Base-by-base conservation (phyloP, 2,113 vertebrate species). In the Lasiurus cinereus region DNA sequence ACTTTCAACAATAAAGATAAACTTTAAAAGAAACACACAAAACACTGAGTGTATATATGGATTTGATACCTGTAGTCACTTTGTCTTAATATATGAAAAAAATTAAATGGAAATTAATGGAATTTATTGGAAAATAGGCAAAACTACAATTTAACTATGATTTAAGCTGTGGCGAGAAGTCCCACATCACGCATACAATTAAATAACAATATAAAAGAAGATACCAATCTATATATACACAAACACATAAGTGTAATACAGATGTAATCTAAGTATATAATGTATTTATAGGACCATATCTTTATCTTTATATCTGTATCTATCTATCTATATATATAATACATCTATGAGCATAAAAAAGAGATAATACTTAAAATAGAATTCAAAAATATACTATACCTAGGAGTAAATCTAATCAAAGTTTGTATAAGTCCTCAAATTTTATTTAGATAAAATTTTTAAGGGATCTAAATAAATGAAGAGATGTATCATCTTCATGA, bases 361-460 rank as follows among this genome's bases (percentile, higher is more conserved):
- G 70, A 88, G 31, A 66, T 62, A 96, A 0, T 22, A 48, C 15
- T 92, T 54, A 84, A 83, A 85, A 83, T 14, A 73, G 27, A 91
- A 93, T 69, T 93, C 73, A 36, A 79, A 86, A 83, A 74, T 72
- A 93, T 56, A 73, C 56, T 29, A 83, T 77, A 94, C 33, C 22
- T 91, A 74, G 48, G 73, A 91, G 11, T 74, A 69, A 93, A 91
- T 80, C 46, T 62, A 93, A 83, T 46, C 13, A 96, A 95, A 93
- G n/a, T 83, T 50, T 93, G 70, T 86, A 33, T 15, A 83, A 43
- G 2, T 64, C 3, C 18, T 88, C 73, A 59, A 72, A 90, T 33
- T 92, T 90, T 77, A 88, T 39, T 66, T 85, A 79, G 33, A 74
- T 59, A 86, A 80, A 93, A 50, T 56, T 93, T 90, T 77, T 77